Evolutionary conservation across 2,888 invertebrate species (phyloP).

Genomic region (Eupithecia pulchellata): DNA sequence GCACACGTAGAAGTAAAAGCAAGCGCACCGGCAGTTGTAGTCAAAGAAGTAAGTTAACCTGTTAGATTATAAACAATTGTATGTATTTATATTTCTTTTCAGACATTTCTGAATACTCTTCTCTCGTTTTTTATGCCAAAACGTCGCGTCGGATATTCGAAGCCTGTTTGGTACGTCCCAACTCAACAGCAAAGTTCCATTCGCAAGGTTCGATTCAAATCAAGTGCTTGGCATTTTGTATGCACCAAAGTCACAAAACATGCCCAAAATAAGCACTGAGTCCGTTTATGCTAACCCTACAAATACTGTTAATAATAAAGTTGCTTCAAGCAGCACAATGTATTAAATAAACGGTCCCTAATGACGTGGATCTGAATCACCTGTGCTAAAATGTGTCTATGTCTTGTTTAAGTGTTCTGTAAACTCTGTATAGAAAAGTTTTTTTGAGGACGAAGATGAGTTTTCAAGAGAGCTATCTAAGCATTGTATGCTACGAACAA

Average conservation of each 20-base stretch:
- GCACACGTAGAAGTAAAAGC: conserved; percentile 51
- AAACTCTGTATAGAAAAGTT: neutral
- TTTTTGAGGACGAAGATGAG: neutral
- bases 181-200: conserved; percentile 46
- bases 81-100: conserved; percentile 48
- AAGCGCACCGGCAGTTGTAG: conserved; percentile 52
- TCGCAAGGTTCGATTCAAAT: conserved; percentile 60
- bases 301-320: neutral
- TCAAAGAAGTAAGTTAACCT: conserved; percentile 75
- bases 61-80: conserved; percentile 32
- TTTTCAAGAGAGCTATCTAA: neutral
- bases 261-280: conserved; percentile 12
- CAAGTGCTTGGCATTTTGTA: conserved; percentile 23
- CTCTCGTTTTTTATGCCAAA: conserved; percentile 48
- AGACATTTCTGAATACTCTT: conserved; percentile 56
- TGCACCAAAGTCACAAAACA: conserved; percentile 25
- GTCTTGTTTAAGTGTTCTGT: neutral
- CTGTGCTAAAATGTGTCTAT: conserved; percentile 14
- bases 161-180: conserved; percentile 48
- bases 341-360: neutral
- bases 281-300: neutral
- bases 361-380: conserved; percentile 19
- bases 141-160: conserved; percentile 50
- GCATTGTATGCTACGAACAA: neutral
- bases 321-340: too few relatives aligned